Base-by-base conservation (phyloP, 1,140 invertebrate genomes). In the Leptinotarsa lineolata region DNA sequence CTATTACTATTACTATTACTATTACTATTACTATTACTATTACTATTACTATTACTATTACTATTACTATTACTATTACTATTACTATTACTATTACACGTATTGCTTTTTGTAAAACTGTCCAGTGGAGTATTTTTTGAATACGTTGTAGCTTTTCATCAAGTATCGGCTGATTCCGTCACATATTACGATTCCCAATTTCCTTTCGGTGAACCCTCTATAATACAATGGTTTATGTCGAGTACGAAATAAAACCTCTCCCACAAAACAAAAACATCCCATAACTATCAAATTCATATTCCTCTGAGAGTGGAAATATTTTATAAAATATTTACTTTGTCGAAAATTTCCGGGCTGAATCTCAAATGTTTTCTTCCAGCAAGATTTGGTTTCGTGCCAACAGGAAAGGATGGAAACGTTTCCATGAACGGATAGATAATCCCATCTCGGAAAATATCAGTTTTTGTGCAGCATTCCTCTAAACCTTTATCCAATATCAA, bases 401-500 rank as follows among this genome's bases (percentile, higher is more conserved):
- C n/a, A 54, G 48, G 15, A 54, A 54, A 54, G 48, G 48, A 54
- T 16, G 48, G 48, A 54, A 54, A 54, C 48, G 16, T 54, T 54
- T 54, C 48, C 48, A 54, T 54, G 48, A 54, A 54, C 48, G n/a
- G 48, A 54, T 16, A 18, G 48, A 54, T 54, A 54, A 54, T 54
- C 48, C 48, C 48, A 54, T 54, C 48, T 54, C 15, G 48, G 48
- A 54, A 54, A 54, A 54, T 54, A 54, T 54, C n/a, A 39, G 30
- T 39, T 39, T 39, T 39, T 39, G 30, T 39, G 30, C 30, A 39
- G 30, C 30, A 11, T 39, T 39, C 11, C 30, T 18, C 48, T 16
- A 54, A 54, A 54, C 48, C 48, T 13, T 54, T 54, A 54, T 54
- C 48, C 48, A 54, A 54, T 54, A 54, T 54, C 48, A 54, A 54